Evolutionary conservation across 1,140 invertebrate species (phyloP), one percentile per base, ranked within the genome.

Genomic region (Helicorthomorpha holstii): DNA sequence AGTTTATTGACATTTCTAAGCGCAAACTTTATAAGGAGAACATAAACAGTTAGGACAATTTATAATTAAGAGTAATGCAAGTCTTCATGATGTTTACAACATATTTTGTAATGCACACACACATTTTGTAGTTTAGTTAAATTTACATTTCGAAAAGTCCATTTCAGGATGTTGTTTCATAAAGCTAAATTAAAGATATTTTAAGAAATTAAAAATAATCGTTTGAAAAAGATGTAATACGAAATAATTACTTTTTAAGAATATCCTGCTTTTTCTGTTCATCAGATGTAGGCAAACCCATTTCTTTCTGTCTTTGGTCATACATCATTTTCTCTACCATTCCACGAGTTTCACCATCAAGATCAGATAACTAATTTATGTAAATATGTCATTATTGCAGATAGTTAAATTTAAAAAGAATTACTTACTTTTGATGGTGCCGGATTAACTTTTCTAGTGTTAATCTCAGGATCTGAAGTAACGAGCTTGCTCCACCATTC

Each of bases 251-350:
- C 86, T 97, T 95, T 67, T 94, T 83, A 48, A 98, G 76, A 56
- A 95, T 82, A 60, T 97, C 92, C 66, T 94, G 83, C 67, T 98
- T 98, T 73, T 99, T 98, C 67, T 96, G 87, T 64, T 99, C 96
- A 46, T 99, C 96, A 25, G 92, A 96, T 22, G 96, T 98, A 12
- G 95, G 96, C 51, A 94, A 67, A 16, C 96, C 96, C 69, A 97
- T 75, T 73, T 80, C 76, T 57, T 85, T 85, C 71, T 98, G 96
- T 53, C 94, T 72, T 65, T 99, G 95, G 69, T 99, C 96, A 65
- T 89, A 98, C 94, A 99, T 98, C 96, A 99, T 99, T 70, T 99
- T 99, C 68, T 99, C 96, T 0, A 99, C 95, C 63, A 98, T 78
- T 3, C 86, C 81, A 61, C 95, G 71, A 0, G 96, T 99, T 66